These are phyloP conservation scores for Maniola jurtina DNA, from an alignment of 1,140 invertebrate species.

Conservation along the genomic window DNA sequence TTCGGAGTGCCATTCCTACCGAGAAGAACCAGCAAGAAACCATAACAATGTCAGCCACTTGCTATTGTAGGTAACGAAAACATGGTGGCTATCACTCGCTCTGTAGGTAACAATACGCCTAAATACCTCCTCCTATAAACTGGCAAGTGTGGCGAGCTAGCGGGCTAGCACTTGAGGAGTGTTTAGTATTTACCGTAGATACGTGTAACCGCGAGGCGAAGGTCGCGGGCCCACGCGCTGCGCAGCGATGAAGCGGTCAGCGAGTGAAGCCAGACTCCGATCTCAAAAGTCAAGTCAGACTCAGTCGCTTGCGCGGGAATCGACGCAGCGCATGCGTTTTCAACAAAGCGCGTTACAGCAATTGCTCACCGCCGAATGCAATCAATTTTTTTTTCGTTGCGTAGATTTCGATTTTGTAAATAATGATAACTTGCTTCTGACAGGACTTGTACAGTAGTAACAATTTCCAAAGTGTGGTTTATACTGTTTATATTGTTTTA, in stretches of 20 bases:
- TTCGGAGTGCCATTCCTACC: no score
- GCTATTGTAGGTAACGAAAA: no score
- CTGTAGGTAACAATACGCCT: no score
- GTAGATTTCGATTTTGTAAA: constrained; percentile 2
- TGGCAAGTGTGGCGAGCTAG: no score
- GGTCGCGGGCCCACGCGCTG: constrained; percentile 32
- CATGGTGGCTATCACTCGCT: no score
- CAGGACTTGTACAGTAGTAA: constrained; percentile 8
- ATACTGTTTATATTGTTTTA: constrained; percentile 19
- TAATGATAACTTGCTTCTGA: constrained; percentile 7
- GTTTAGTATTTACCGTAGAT: constrained; percentile 13
- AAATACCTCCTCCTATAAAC: no score
- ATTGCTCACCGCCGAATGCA: constrained; percentile 5
- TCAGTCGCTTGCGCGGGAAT: constrained; percentile 50
- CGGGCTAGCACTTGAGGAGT: neutral
- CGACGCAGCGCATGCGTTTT: constrained; percentile 35
- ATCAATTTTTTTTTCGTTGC: constrained; percentile 1
- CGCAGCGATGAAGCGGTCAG: neutral
- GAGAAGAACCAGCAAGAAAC: no score
- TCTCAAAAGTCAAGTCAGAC: neutral
- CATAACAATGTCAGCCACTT: no score
- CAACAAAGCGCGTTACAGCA: constrained; percentile 3
- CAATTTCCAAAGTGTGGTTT: constrained; percentile 12
- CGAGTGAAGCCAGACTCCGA: no score
- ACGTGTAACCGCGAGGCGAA: constrained; percentile 23